Base-by-base conservation (phyloP, 2,888 invertebrate species). In the Euzophera pinguis region DNA sequence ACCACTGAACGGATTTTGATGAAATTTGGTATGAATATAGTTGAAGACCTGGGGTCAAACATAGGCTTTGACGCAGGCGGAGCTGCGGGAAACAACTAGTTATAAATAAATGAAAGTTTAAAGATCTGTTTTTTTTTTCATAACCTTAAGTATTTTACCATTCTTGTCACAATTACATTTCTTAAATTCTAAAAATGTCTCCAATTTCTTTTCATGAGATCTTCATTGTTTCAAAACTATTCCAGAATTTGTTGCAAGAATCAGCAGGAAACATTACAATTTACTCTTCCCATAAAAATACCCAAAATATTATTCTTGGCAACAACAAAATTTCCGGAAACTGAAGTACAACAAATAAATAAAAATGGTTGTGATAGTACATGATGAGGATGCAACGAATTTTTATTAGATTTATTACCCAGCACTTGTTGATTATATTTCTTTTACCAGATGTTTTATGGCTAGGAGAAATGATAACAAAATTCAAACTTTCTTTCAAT, bases 351-450 rank as follows among this genome's bases (percentile, higher is more conserved):
- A 39, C 39, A 50, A 50, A 39, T 39, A 39, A 49, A 27, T 14
- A 49, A 27, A 48, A 37, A 37, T n/a, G 34, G 8, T 6, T 16
- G 10, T 17, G 47, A 35, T 48, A 10, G 10, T 32, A 49, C 38
- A 39, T 39, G 39, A 50, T 50, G 39, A 39, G 49, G 14, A 50
- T 50, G 49, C 39, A 50, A 50, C 49, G 29, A 22, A 41, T 39
- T 39, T 50, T 50, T 39, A 50, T 50, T 39, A 39, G 39, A 50
- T 50, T 50, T 50, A 50, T 50, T 12, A 32, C 41, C 16, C 17
- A 50, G 14, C 49, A 50, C 49, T 50, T 50, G 49, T 50, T 35
- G 22, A 17, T 48, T 22, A 37, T 34, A 29, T 7, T 22, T 32
- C 16, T 32, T 45, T 34, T 13, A 32, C 9, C 45, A 13, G 9